Evolutionary conservation across 2,797 vertebrate species (phyloP).

Genomic region (Enteromius unitaeniatus): DNA sequence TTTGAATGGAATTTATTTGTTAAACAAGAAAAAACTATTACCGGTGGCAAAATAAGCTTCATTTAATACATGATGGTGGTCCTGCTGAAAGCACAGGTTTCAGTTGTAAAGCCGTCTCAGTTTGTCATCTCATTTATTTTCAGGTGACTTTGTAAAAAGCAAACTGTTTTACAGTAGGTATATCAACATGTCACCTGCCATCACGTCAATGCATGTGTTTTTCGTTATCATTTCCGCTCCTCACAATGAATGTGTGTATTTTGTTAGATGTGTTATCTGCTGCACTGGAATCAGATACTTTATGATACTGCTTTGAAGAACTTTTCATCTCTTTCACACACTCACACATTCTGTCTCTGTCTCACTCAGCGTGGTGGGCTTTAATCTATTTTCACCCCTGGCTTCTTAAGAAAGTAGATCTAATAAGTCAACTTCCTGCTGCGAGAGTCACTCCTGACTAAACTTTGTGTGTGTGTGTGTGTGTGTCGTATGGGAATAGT

Average conservation of each 20-base stretch:
- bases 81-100: neutral
- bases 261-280: constrained; percentile 1
- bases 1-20: neutral
- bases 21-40: neutral
- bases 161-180: constrained; percentile 57
- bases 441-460: constrained; percentile 42
- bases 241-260: neutral
- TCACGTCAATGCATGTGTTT: constrained; percentile 25
- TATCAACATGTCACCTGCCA: constrained; percentile 68
- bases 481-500: neutral
- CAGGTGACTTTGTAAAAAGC: constrained; percentile 51
- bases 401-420: constrained; percentile 59
- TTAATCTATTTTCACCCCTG: constrained; percentile 64
- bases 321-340: constrained; percentile 16
- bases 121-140: constrained; percentile 5
- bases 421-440: constrained; percentile 60
- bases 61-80: neutral
- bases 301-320: constrained; percentile 24
- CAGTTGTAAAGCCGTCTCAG: neutral
- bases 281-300: constrained; percentile 8
- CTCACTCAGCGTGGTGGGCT: constrained; percentile 56
- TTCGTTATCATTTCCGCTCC: constrained; percentile 36
- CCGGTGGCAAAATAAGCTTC: neutral
- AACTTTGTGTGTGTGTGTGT: constrained; percentile 15
- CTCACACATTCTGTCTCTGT: constrained; percentile 18